Base-by-base conservation (phyloP, 2,797 vertebrate genomes). In the Phrynocephalus vlangalii region DNA sequence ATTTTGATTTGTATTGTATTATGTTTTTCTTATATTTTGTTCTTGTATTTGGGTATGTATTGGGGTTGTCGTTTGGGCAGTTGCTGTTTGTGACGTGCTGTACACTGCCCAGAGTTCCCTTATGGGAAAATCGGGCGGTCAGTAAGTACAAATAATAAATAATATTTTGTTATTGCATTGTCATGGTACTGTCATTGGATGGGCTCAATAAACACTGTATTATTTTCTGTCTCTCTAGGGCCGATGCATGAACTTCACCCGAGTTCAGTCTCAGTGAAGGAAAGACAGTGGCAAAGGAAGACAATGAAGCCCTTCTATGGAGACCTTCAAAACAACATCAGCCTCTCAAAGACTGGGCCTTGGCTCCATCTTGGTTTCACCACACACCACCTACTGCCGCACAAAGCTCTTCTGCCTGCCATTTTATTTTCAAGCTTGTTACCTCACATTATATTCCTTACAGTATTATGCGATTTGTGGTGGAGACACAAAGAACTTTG, bases 241-340 rank as follows among this genome's bases (percentile, higher is more conserved):
- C 52, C 98, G 98, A 2, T 99, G 99, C 93, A 97, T 99, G n/a
- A 98, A 99, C 93, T 99, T 99, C 96, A 98, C 90, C 92, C 96
- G 98, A 26, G 97, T 98, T 81, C 96, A 93, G 1, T 97, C 96
- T 89, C 96, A 97, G 89, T 98, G 96, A 94, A 92, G 89, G n/a
- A 94, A 86, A 72, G 84, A 73, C 1, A 91, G 92, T 52, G 81
- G 88, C 71, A 67, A 89, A 93, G 87, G 79, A 88, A 93, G 94
- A 94, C 82, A 91, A 88, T 79, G 10, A 16, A 94, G 93, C 92
- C 82, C 90, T 90, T 91, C 91, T 92, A 56, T 86, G 18, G 2
- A 92, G 82, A 90, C 84, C 82, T 91, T 88, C 63, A 91, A 92
- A 95, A 82, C 66, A 44, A 24, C 84, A 86, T 90, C 88, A 75